phyloP scores from a whole-genome alignment of 1,140 invertebrate species.

The Drosophila ohnishii region DNA sequence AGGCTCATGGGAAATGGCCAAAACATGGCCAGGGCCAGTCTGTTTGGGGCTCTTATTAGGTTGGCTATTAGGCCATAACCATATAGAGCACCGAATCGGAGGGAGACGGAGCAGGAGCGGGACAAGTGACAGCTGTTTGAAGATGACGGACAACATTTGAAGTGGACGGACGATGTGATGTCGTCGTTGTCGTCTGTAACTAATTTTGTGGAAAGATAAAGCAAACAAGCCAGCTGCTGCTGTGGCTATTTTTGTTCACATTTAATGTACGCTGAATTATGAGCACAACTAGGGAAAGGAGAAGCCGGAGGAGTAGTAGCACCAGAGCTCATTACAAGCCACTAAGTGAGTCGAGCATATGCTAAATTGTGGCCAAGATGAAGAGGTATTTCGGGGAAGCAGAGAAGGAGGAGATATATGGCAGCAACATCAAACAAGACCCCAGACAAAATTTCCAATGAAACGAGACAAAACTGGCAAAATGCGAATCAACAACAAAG shows the following conservation, averaged over 20 bases:
- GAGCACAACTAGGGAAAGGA: slow-evolving; percentile 18
- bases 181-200: slow-evolving; percentile 63
- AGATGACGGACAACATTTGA: slow-evolving; percentile 75
- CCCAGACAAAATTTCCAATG: slow-evolving; percentile 59
- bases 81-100: slow-evolving; percentile 64
- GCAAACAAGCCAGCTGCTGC: slow-evolving; percentile 30
- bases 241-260: slow-evolving; percentile 48
- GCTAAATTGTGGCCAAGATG: slow-evolving; percentile 44
- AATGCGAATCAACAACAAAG: slow-evolving; percentile 15
- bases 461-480: slow-evolving; percentile 53
- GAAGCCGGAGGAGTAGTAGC: not conserved
- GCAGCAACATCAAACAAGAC: slow-evolving; percentile 37
- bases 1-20: slow-evolving; percentile 75
- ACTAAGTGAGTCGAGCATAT: slow-evolving; percentile 64
- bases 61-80: slow-evolving; percentile 72
- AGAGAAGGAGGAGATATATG: not conserved
- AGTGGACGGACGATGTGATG: slow-evolving; percentile 39
- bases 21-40: slow-evolving; percentile 44
- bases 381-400: slow-evolving; percentile 11
- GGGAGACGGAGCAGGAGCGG: not conserved
- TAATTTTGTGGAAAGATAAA: slow-evolving; percentile 73
- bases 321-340: slow-evolving; percentile 57
- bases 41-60: slow-evolving; percentile 59
- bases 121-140: slow-evolving; percentile 47
- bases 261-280: slow-evolving; percentile 60